Percentiles rank a stretch among this genome's conserved stretches.
These are phyloP conservation scores for Xestia xanthographa DNA, from an alignment of 2,888 invertebrate genomes.

Conservation along the genomic window DNA sequence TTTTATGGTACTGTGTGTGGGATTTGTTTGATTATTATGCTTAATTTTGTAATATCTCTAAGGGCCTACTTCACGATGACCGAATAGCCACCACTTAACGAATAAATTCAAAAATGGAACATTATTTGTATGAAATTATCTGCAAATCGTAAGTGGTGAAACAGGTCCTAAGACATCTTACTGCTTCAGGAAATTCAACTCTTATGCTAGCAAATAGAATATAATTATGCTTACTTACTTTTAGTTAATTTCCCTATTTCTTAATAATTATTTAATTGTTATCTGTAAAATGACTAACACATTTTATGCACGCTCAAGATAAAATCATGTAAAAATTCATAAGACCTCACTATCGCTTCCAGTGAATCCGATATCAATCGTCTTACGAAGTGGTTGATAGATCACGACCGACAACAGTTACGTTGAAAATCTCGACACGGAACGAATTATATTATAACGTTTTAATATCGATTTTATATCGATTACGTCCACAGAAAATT, in stretches of 20 bases:
- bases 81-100: no score
- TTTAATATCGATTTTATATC: slow-evolving; percentile 68
- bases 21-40: slow-evolving; percentile 3
- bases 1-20: slow-evolving; percentile 2
- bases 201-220: no score
- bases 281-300: slow-evolving; percentile 24
- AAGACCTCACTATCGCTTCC: slow-evolving; percentile 59
- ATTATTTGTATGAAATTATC: no score
- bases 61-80: no score
- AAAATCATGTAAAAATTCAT: slow-evolving; percentile 18
- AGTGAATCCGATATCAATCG: slow-evolving; percentile 55
- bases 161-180: no score
- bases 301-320: slow-evolving; percentile 13
- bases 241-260: background rate
- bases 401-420: slow-evolving; percentile 72
- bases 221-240: no score
- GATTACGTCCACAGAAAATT: slow-evolving; percentile 58
- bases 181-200: background rate
- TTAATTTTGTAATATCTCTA: background rate
- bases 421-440: slow-evolving; percentile 74
- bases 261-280: background rate
- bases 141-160: no score
- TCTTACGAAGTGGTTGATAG: slow-evolving; percentile 68
- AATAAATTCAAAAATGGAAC: no score
- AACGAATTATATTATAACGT: slow-evolving; percentile 70